phyloP scores from a whole-genome alignment of 2,113 vertebrate species.

The Onychostruthus taczanowskii region DNA sequence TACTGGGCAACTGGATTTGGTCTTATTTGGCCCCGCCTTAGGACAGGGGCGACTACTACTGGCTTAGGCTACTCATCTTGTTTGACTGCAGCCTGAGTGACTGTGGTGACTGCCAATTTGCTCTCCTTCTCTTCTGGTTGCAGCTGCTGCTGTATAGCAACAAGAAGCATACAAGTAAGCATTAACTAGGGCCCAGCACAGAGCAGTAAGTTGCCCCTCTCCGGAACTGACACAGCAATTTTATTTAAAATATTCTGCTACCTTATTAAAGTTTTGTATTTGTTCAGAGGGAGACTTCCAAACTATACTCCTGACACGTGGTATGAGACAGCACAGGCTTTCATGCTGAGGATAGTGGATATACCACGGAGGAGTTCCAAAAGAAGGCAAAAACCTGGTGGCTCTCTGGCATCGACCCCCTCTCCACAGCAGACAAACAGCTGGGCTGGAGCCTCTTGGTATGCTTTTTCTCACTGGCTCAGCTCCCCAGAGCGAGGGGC shows the following conservation, averaged over 20 bases:
- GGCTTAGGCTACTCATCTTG: background rate
- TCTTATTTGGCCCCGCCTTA: background rate
- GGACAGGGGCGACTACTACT: fast-evolving
- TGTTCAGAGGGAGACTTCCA: background rate
- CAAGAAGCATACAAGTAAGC: background rate
- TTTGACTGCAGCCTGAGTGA: background rate
- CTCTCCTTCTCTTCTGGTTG: background rate
- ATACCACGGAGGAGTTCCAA: background rate
- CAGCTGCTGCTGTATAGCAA: background rate
- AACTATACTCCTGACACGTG: background rate
- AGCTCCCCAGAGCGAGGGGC: background rate
- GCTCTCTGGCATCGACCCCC: fast-evolving
- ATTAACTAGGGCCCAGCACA: background rate
- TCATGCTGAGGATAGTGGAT: background rate
- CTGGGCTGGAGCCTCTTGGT: background rate
- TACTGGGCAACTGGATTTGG: background rate
- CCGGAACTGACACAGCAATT: background rate
- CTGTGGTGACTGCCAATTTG: background rate
- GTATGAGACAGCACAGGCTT: fast-evolving
- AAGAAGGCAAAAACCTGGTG: background rate
- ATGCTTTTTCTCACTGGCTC: background rate
- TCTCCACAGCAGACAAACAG: background rate
- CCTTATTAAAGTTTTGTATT: background rate
- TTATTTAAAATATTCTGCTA: background rate
- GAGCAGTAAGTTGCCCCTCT: background rate